phyloP scores from a whole-genome alignment of 2,113 vertebrate genomes.

The Alligator sinensis region DNA sequence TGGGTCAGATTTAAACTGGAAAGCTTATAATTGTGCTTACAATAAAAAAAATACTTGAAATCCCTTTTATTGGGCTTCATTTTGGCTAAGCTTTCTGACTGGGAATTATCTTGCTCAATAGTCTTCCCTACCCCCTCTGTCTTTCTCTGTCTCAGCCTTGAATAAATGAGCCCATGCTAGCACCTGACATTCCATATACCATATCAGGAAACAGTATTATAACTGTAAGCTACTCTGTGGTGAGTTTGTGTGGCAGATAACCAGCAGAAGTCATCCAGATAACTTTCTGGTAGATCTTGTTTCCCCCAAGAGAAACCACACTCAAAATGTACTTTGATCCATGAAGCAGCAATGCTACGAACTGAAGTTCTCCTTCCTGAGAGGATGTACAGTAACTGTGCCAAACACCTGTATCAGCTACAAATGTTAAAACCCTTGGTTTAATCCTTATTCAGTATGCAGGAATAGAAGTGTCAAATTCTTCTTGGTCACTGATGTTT shows the following conservation, averaged over 20 bases:
- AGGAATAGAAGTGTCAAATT: background rate
- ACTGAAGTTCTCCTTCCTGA: conserved; percentile 4
- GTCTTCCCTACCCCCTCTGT: background rate
- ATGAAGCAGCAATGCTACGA: conserved; percentile 24
- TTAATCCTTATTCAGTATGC: background rate
- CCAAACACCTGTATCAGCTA: conserved; percentile 22
- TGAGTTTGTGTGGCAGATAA: conserved; percentile 37
- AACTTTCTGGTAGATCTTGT: conserved; percentile 55
- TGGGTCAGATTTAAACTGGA: conserved; percentile 65
- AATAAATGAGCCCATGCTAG: background rate
- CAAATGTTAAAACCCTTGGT: background rate
- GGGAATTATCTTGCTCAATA: conserved; percentile 8
- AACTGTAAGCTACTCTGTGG: conserved; percentile 36
- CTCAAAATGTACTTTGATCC: conserved; percentile 35
- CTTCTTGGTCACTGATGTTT: background rate
- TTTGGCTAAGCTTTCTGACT: background rate
- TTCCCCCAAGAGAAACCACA: conserved; percentile 62
- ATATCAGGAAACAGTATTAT: background rate
- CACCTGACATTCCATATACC: conserved; percentile 10
- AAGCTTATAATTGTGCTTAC: conserved; percentile 58
- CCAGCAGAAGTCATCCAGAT: conserved; percentile 56
- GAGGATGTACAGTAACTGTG: conserved; percentile 15
- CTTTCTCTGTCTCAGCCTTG: background rate
- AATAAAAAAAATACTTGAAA: conserved; percentile 41
- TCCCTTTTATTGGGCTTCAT: conserved; percentile 34